phyloP scores from a whole-genome alignment of 2,113 vertebrate genomes.

The Scomber colias region DNA sequence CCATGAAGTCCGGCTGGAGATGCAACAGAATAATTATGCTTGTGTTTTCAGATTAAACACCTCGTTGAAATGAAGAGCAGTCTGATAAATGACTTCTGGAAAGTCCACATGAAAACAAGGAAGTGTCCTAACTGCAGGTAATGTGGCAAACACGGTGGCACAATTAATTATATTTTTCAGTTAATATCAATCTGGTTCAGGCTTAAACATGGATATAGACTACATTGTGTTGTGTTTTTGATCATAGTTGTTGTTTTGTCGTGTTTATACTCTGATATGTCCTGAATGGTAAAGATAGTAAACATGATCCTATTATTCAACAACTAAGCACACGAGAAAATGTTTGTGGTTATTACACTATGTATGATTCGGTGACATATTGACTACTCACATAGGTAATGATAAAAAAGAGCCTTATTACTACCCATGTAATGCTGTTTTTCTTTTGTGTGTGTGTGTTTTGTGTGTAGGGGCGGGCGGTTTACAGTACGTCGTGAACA shows the following conservation, averaged over 20 bases:
- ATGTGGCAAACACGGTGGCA: slow-evolving; percentile 21
- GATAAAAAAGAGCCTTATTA: no score
- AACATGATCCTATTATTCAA: no score
- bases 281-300: no score
- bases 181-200: neutral
- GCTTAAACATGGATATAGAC: neutral
- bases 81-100: slow-evolving; percentile 92
- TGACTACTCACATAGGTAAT: no score
- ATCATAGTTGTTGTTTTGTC: no score
- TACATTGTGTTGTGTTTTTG: no score
- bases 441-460: slow-evolving; percentile 1
- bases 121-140: slow-evolving; percentile 94
- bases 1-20: neutral
- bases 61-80: slow-evolving; percentile 89
- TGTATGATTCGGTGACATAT: no score
- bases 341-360: neutral
- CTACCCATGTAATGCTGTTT: neutral
- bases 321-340: neutral
- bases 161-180: neutral
- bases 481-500: slow-evolving; percentile 91
- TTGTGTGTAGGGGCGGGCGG: slow-evolving; percentile 81
- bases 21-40: neutral
- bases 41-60: slow-evolving; percentile 89
- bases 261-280: no score
- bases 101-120: slow-evolving; percentile 85